Base-by-base conservation (phyloP, 2,113 vertebrate species). In the Pipa parva region DNA sequence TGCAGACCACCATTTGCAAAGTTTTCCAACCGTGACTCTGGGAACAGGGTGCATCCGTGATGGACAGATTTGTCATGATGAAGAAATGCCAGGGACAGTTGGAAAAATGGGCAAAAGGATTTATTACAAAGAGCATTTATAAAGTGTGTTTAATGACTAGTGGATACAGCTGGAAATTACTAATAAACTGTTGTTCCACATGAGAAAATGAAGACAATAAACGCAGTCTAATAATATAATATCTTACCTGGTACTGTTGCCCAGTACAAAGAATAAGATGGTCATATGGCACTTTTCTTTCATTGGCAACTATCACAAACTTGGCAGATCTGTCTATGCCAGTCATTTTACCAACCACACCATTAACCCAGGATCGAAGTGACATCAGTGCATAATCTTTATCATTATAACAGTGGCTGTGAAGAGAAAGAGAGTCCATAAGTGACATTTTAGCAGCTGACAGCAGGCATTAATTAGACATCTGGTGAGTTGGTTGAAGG, bases 221-320 rank as follows among this genome's bases (percentile, higher is more conserved):
- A 12, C 37, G 25, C 28, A 36, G 21, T 63, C 2, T 26, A 24
- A 33, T 28, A 50, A 12, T 27, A 6, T 20, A 3, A 3, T 9
- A 0, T 18, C 76, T 88, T 60, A 97, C 97, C 92, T 92, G 92
- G 81, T 95, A 96, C 73, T 88, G 92, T 76, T 89, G 89, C 6
- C 96, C 97, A 0, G 83, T 92, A 31, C 93, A 95, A 64, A 99
- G 90, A 68, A 98, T 65, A 54, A 98, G 92, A 78, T 92, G 84
- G 73, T 99, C 93, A 0, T 97, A 99, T 0, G 82, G 82, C 8
- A 99, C 84, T 8, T 74, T 79, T 45, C 71, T 71, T 0, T 75
- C 77, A 1, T 74, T 59, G n/a, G 88, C 90, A 74, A 98, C 78
- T 1, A 85, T 51, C 0, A 98, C 76, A 0, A 86, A 78, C 73